Percentiles rank a stretch among this genome's conserved stretches.
Evolutionary conservation across 2,797 vertebrate genomes (phyloP).

Genomic region (Sebastes goodei): DNA sequence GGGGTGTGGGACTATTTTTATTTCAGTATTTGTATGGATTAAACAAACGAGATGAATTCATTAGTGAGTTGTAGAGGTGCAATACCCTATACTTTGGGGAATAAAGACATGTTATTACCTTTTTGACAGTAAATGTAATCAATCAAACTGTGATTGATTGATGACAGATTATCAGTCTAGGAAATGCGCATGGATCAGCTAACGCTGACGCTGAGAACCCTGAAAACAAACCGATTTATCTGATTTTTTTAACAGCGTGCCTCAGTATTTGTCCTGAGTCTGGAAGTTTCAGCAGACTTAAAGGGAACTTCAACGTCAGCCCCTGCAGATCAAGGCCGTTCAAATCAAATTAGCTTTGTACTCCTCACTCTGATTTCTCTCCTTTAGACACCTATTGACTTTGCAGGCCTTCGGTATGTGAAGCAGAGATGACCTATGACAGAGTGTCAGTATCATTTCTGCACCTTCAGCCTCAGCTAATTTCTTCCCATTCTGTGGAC

Average conservation of each 20-base stretch:
- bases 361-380: slow-evolving; percentile 31
- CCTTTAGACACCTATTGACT: slow-evolving; percentile 43
- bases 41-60: too few relatives aligned
- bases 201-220: neutral
- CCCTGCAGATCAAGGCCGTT: slow-evolving; percentile 10
- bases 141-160: too few relatives aligned
- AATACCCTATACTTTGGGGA: neutral
- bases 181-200: neutral
- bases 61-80: too few relatives aligned
- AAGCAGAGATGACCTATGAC: slow-evolving; percentile 68
- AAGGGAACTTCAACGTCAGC: slow-evolving; percentile 12
- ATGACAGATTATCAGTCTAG: neutral
- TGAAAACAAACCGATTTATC: neutral
- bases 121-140: too few relatives aligned
- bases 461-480: slow-evolving; percentile 60
- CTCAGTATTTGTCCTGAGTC: neutral
- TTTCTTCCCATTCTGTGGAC: slow-evolving; percentile 47
- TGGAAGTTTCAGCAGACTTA: slow-evolving; percentile 13
- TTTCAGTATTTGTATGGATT: too few relatives aligned
- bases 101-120: neutral
- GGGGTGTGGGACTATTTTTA: too few relatives aligned
- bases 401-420: slow-evolving; percentile 3
- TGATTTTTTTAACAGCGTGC: neutral
- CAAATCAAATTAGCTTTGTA: slow-evolving; percentile 34
- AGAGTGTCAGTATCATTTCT: slow-evolving; percentile 38